Conservation (phyloP, 2,113 vertebrate genomes). For the Calonectris borealis region DNA sequence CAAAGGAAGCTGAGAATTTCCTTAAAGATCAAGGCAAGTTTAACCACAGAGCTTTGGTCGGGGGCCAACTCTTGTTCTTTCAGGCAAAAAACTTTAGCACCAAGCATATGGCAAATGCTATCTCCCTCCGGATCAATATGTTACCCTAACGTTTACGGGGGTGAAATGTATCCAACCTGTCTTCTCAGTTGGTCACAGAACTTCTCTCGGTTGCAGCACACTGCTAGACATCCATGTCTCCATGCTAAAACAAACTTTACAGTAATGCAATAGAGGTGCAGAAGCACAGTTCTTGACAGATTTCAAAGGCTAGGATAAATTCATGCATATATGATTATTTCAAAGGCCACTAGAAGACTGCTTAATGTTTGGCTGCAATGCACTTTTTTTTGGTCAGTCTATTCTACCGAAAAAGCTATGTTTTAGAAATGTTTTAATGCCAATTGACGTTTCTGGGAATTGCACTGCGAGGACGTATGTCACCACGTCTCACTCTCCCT, state of each 20-base stretch:
- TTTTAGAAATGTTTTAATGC: background rate
- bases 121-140: background rate
- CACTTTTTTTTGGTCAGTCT: background rate
- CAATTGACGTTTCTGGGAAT: background rate
- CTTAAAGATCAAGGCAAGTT: background rate
- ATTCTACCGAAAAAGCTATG: background rate
- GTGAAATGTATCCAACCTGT: background rate
- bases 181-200: background rate
- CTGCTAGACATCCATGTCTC: background rate
- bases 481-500: background rate
- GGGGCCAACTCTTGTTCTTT: background rate
- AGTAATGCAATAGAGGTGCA: background rate
- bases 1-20: background rate
- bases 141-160: background rate
- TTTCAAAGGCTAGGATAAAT: background rate
- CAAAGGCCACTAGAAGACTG: background rate
- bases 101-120: background rate
- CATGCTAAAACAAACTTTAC: background rate
- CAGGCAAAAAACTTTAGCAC: background rate
- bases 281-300: background rate
- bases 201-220: background rate
- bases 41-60: background rate
- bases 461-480: fast-evolving
- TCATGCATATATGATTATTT: background rate
- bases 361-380: background rate